Base-by-base conservation (phyloP, 2,888 invertebrate species). In the Drosophila peninsularis region DNA sequence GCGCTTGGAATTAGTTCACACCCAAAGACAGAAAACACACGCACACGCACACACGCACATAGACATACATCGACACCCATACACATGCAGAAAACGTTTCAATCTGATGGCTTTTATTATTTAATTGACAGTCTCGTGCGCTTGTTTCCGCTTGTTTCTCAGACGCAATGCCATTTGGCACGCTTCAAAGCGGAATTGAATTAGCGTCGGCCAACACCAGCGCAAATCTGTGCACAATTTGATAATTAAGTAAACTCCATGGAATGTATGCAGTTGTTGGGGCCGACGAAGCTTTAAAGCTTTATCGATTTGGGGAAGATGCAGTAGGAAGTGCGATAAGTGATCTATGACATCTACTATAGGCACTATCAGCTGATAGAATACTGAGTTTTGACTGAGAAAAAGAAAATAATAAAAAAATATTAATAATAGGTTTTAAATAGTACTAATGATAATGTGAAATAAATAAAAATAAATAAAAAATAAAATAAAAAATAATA, bases 61-160 rank as follows among this genome's bases (percentile, higher is more conserved):
- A 17, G 3, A 3, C 11, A 5, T 6, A 32, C 13, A 21, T 1
- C 37, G 47, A n/a, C 17, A 27, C 2, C 4, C 44, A 11, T 13
- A 36, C 37, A 21, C 27, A 19, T 14, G 41, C 34, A 39, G 30
- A 36, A 21, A 62, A 24, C 34, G 62, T 63, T 58, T 55, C 77
- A 76, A 78, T 71, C 64, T 70, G 79, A 66, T 82, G 71, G 61
- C 72, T 68, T 74, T 76, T 68, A 79, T 83, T 79, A 81, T 74
- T 81, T 83, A 72, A 69, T 82, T 82, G 80, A 68, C 73, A 75
- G 62, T 62, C 61, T 63, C 65, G 49, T 57, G 62, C 65, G 71
- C 58, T 64, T 55, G 50, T 41, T 74, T 62, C 45, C 67, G 45
- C 45, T 30, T 62, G 34, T 27, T 42, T 21, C 45, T 17, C 62